These are phyloP conservation scores for Corythornis vintsioides DNA, from an alignment of 2,113 vertebrate species.

Conservation along the genomic window DNA sequence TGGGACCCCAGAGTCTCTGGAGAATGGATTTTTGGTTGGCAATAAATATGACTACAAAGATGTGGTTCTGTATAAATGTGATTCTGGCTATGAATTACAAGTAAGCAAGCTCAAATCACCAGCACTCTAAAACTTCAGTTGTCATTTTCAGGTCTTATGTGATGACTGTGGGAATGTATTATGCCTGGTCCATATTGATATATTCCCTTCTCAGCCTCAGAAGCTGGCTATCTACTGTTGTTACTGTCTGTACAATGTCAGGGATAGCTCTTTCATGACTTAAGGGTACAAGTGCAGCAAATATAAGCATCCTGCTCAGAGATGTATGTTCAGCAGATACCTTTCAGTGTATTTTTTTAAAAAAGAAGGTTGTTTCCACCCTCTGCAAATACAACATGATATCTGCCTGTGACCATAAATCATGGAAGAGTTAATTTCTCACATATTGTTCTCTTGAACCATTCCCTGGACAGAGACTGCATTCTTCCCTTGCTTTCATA, in stretches of 20 bases:
- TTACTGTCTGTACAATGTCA: background rate
- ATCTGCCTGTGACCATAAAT: background rate
- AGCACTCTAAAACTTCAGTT: background rate
- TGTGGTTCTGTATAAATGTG: constrained; percentile 83
- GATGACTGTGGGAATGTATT: background rate
- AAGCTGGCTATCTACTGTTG: background rate
- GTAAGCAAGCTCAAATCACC: constrained; percentile 71
- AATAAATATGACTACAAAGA: constrained; percentile 82
- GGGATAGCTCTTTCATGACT: background rate
- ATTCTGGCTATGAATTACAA: constrained; percentile 88
- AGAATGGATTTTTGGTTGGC: constrained; percentile 82
- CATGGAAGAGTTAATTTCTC: background rate
- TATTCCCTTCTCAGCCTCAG: background rate
- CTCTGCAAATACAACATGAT: background rate
- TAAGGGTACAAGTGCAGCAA: background rate
- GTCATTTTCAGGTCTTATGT: background rate
- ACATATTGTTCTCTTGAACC: background rate
- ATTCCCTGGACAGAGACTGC: background rate
- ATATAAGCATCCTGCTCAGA: background rate
- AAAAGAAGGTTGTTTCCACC: background rate
- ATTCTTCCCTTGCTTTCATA: background rate
- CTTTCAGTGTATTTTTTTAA: background rate
- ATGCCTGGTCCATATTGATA: background rate
- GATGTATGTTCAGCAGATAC: background rate
- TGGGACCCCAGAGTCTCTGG: constrained; percentile 79